Base-by-base conservation (phyloP, 2,113 vertebrate species). In the Chaetura pelagica region DNA sequence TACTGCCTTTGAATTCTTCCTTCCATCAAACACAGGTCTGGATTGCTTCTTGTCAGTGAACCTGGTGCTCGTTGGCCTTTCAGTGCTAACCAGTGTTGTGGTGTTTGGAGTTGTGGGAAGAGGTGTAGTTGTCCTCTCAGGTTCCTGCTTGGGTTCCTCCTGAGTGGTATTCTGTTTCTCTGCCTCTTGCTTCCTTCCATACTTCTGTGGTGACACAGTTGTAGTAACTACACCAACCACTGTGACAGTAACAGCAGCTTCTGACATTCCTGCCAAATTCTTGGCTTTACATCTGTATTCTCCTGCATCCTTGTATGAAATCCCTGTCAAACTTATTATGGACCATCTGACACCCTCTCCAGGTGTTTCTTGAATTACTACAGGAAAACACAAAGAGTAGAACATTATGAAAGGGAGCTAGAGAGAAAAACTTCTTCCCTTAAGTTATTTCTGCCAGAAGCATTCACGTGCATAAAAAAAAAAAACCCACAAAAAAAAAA, bases 341-440 rank as follows among this genome's bases (percentile, higher is more conserved):
- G 99, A 99, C 99, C 99, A 99, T 69, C 98, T 97, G 76, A 99
- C 97, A 64, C 99, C 99, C 27, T 99, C 98, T 54, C 97, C 98
- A 57, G 99, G 99, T 90, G 99, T 99, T 93, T 99, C 99, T 95
- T 99, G 99, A 84, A 99, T 98, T 85, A 99, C 99, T 99, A 63
- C 21, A 88, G 91, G 81, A 87, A 97, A 97, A 87, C 57, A 22
- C 51, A 94, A 59, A 85, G 44, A 91, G 54, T 19, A 88, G 96
- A 91, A 84, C 10, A 91, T 85, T 75, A 74, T 22, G 42, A 81
- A 63, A 18, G 11, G 14, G 15, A 57, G 24, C 3, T 67, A 38
- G 69, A 71, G n/a, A 59, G 7, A 67, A 89, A 84, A 26, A 54
- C 1, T 57, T 10, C 26, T 78, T 63, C 38, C 12, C 7, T 68